A percentile compares a stretch with the other conserved stretches of the same genome.
These are phyloP conservation scores for Toxotes chatareus DNA, from an alignment of 2,113 vertebrate genomes.

Conservation along the genomic window DNA sequence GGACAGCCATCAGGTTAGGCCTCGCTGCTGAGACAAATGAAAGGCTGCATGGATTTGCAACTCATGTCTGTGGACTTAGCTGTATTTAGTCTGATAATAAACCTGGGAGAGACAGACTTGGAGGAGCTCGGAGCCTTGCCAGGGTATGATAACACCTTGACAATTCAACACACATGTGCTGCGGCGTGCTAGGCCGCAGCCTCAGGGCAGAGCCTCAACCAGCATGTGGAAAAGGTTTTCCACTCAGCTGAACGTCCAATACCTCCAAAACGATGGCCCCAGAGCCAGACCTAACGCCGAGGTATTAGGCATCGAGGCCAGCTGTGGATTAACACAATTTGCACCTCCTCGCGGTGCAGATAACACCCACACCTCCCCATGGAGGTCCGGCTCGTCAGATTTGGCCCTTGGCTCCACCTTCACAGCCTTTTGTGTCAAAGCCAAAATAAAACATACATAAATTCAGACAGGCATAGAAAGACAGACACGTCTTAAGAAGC, in stretches of 20 bases:
- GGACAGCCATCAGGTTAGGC: conserved; percentile 15
- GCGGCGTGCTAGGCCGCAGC: conserved; percentile 69
- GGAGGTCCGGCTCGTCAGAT: conserved; percentile 53
- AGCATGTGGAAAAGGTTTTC: conserved; percentile 83
- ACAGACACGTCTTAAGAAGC: conserved; percentile 41
- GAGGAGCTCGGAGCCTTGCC: conserved; percentile 61
- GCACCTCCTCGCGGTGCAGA: conserved; percentile 75
- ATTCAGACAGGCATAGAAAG: conserved; percentile 23
- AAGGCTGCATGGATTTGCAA: not conserved
- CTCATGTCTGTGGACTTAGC: conserved; percentile 8
- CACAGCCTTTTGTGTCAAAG: conserved; percentile 46
- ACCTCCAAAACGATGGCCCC: conserved; percentile 57
- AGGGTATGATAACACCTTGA: conserved; percentile 77
- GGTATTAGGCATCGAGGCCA: conserved; percentile 73
- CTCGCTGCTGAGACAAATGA: conserved; percentile 4
- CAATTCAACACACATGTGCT: conserved; percentile 84
- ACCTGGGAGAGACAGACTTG: conserved; percentile 64
- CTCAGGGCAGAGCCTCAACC: conserved; percentile 64
- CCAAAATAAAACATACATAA: conserved; percentile 61
- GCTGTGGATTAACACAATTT: conserved; percentile 83
- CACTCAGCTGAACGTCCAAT: conserved; percentile 74
- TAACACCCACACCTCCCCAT: conserved; percentile 58
- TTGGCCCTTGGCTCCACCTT: conserved; percentile 60
- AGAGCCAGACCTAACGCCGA: conserved; percentile 49
- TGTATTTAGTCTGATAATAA: conserved; percentile 77